Conservation (phyloP, 2,797 vertebrate species). For the Poeciliopsis paucimaculata region DNA sequence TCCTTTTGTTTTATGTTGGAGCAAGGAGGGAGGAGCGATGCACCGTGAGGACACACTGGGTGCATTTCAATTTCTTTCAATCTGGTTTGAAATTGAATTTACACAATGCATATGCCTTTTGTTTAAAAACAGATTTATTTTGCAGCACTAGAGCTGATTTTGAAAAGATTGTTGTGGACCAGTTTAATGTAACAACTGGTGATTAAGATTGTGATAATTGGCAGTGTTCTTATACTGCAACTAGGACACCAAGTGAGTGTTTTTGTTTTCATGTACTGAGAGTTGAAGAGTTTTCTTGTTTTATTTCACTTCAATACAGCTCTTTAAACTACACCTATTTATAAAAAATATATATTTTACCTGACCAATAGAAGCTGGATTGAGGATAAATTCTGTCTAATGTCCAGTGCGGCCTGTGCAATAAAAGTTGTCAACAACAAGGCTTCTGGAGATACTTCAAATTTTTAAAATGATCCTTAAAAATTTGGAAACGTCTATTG, state of each 20-base stretch:
- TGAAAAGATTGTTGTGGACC: neutral
- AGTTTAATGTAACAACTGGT: slow-evolving; percentile 11
- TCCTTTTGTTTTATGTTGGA: slow-evolving; percentile 23
- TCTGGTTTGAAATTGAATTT: slow-evolving; percentile 16
- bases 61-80: slow-evolving; percentile 4
- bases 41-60: neutral
- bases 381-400: neutral
- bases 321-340: neutral
- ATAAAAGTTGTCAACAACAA: neutral
- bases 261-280: neutral
- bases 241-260: slow-evolving; percentile 1
- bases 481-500: neutral
- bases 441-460: neutral
- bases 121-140: neutral
- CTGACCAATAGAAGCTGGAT: neutral
- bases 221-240: slow-evolving; percentile 18
- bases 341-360: neutral
- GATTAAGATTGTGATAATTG: slow-evolving; percentile 42
- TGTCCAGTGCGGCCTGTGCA: neutral
- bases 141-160: neutral
- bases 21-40: slow-evolving; percentile 24
- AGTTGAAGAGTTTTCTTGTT: neutral
- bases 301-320: neutral
- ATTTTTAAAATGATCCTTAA: neutral
- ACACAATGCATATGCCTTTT: neutral